Evolutionary conservation across 2,113 vertebrate species (phyloP).

Genomic region (Plecotus auritus): DNA sequence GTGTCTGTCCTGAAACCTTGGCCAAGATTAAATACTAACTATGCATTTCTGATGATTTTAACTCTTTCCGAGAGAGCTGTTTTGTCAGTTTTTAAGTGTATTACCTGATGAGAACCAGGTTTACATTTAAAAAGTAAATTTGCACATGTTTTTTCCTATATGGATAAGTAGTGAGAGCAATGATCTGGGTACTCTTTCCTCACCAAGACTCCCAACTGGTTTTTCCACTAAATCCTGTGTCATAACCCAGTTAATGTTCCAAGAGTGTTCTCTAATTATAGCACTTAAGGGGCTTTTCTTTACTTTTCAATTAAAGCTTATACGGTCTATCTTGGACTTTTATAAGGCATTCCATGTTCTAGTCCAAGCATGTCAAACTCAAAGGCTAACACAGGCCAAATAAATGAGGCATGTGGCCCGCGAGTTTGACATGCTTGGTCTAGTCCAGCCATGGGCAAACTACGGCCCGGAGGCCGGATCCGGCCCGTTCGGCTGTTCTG

Average conservation of each 20-base stretch:
- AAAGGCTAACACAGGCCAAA: too few species aligned
- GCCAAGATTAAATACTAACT: not conserved
- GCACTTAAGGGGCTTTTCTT: not conserved
- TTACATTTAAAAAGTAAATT: conserved; percentile 5
- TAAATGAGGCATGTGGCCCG: too few species aligned
- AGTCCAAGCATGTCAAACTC: too few species aligned
- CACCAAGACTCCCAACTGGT: not conserved
- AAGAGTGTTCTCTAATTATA: not conserved
- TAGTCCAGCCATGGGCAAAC: too few species aligned
- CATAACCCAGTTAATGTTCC: not conserved
- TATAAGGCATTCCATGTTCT: not conserved
- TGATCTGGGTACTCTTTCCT: not conserved
- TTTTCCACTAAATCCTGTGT: not conserved
- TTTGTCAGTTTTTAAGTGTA: conserved; percentile 33
- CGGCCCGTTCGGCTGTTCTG: too few species aligned
- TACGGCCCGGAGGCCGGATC: too few species aligned
- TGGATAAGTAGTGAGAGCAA: not conserved
- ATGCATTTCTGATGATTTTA: not conserved
- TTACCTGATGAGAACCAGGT: not conserved
- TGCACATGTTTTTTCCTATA: not conserved
- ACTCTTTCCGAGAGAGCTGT: not conserved
- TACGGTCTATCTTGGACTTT: not conserved
- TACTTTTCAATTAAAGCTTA: conserved; percentile 15
- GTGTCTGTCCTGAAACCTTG: not conserved
- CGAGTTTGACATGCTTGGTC: too few species aligned